Conservation (phyloP, 1,140 invertebrate genomes). For the Hyles vespertilio region DNA sequence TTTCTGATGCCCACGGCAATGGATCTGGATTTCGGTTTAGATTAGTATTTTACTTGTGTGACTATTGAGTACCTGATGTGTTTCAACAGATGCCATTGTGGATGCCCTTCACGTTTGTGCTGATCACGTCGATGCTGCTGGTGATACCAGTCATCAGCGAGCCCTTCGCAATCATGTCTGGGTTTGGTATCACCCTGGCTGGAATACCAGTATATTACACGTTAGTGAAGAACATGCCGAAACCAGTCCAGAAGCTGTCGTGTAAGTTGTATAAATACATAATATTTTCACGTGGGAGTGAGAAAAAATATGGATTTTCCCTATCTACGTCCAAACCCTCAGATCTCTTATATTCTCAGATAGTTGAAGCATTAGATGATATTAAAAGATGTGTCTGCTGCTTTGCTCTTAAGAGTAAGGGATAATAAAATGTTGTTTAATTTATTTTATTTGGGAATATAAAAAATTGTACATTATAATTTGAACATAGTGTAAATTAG, state of each 20-base stretch:
- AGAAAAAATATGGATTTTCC: no score
- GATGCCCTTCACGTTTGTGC: slow-evolving; percentile 88
- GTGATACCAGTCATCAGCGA: slow-evolving; percentile 87
- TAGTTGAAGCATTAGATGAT: no score
- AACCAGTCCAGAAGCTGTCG: slow-evolving; percentile 78
- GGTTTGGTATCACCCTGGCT: slow-evolving; percentile 88
- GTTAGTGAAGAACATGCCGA: slow-evolving; percentile 86
- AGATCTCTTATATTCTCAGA: no score
- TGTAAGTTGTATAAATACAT: slow-evolving; percentile 76
- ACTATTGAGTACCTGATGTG: not conserved
- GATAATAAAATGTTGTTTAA: no score
- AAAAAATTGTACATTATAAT: no score
- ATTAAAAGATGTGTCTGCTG: no score
- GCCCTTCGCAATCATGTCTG: slow-evolving; percentile 89
- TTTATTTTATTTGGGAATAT: no score
- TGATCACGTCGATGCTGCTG: slow-evolving; percentile 88
- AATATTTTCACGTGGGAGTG: not conserved
- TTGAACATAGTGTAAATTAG: no score
- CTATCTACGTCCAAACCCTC: no score
- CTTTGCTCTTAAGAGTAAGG: no score
- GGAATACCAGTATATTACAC: slow-evolving; percentile 92
- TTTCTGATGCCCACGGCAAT: no score
- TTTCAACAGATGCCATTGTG: slow-evolving; percentile 80
- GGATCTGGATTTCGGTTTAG: not conserved
- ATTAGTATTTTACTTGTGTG: not conserved